A percentile compares a stretch with the other conserved stretches of the same genome.
Conservation (phyloP, 1,140 invertebrate species). For the Semibalanus balanoides region DNA sequence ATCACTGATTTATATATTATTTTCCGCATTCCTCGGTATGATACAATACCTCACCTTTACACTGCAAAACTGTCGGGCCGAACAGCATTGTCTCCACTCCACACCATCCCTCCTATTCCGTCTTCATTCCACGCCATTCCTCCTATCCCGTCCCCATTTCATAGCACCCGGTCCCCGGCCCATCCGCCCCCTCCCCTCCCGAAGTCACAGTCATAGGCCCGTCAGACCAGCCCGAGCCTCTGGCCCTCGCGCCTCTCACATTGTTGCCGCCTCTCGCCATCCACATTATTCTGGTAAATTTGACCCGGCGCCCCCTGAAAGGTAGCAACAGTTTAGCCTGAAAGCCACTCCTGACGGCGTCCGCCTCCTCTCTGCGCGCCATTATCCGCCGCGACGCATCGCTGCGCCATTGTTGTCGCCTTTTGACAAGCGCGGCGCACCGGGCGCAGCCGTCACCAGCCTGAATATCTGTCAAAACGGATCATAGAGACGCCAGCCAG, state of each 20-base stretch:
- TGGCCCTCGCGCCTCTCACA: background rate
- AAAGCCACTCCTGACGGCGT: background rate
- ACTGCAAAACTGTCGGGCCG: too few species aligned
- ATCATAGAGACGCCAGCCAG: background rate
- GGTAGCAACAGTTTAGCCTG: background rate
- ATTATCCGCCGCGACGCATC: background rate
- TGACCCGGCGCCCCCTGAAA: background rate
- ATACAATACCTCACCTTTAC: too few species aligned
- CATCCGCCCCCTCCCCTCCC: background rate
- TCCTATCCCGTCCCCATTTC: background rate
- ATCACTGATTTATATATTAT: too few species aligned
- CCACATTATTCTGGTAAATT: background rate
- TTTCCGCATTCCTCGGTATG: too few species aligned
- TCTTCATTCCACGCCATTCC: too few species aligned
- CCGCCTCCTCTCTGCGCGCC: background rate
- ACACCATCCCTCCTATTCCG: too few species aligned
- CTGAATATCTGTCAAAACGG: constrained; percentile 2
- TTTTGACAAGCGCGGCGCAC: background rate
- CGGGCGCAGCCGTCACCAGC: background rate
- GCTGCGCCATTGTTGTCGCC: background rate
- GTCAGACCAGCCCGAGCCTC: too few species aligned
- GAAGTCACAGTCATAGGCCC: too few species aligned
- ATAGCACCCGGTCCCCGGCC: background rate
- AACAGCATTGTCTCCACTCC: too few species aligned
- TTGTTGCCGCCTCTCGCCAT: background rate